Percentiles rank a stretch among this genome's conserved stretches.
phyloP scores from a whole-genome alignment of 2,113 vertebrate genomes.

The Corythornis cristatus region DNA sequence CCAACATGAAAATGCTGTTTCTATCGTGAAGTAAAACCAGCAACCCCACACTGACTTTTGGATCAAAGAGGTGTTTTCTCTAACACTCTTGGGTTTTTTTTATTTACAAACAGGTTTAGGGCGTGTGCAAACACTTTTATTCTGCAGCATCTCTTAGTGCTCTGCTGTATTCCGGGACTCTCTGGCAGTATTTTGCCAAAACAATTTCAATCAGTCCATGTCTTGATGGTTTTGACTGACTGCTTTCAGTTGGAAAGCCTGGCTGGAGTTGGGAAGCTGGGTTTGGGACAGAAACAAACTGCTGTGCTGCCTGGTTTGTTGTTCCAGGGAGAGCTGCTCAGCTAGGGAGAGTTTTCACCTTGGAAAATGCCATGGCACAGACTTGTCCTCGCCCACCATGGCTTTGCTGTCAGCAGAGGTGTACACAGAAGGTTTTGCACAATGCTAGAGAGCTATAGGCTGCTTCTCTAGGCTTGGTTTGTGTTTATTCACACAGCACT shows the following conservation, averaged over 20 bases:
- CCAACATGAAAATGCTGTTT: constrained; percentile 77
- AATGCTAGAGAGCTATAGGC: not conserved
- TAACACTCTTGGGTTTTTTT: accelerated
- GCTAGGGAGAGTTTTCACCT: not conserved
- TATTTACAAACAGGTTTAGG: not conserved
- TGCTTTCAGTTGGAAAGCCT: not conserved
- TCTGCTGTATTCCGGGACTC: not conserved
- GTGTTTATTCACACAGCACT: not conserved
- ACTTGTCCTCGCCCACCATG: not conserved
- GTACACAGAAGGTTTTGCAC: not conserved
- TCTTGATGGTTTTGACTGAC: not conserved
- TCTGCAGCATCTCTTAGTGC: not conserved
- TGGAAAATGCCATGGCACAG: not conserved
- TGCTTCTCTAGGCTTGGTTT: not conserved
- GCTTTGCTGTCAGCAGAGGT: not conserved
- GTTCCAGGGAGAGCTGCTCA: not conserved
- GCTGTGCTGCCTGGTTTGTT: not conserved
- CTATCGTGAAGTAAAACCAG: constrained; percentile 77
- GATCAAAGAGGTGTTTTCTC: not conserved
- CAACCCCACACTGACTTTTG: not conserved
- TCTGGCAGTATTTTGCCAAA: not conserved
- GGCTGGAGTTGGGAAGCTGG: not conserved
- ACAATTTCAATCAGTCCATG: not conserved
- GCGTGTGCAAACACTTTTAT: not conserved
- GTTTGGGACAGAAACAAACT: not conserved